A percentile compares a stretch with the other conserved stretches of the same genome.
Conservation (phyloP, 2,797 vertebrate species). For the Melopsittacus undulatus region DNA sequence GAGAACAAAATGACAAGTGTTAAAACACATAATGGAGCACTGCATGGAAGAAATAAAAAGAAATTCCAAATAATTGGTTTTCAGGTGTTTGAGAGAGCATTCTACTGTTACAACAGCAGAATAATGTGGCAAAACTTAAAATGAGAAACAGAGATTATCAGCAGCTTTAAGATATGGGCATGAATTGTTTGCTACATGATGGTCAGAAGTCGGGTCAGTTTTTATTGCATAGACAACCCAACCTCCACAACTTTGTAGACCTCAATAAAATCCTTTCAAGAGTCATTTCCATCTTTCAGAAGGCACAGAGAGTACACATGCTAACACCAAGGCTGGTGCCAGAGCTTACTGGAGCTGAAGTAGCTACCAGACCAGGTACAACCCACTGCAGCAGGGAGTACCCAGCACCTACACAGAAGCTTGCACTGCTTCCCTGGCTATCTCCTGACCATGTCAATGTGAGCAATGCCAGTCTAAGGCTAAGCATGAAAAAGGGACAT, state of each 20-base stretch:
- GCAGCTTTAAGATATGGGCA: neutral
- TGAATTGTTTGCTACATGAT: neutral
- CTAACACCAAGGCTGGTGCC: neutral
- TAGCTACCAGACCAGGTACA: neutral
- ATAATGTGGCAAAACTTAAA: neutral
- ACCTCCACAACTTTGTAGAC: neutral
- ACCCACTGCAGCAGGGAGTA: neutral
- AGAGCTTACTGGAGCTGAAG: accelerated
- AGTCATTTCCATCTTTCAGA: neutral
- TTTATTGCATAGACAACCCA: neutral
- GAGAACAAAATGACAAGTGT: neutral
- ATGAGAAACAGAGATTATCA: neutral
- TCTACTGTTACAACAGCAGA: neutral
- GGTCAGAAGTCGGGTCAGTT: neutral
- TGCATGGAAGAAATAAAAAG: neutral
- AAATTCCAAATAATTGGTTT: neutral
- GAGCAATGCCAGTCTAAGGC: accelerated
- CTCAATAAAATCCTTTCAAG: neutral
- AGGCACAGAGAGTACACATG: accelerated
- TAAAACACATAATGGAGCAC: neutral
- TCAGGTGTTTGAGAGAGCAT: neutral
- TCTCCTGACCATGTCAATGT: accelerated
- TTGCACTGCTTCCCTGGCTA: neutral
- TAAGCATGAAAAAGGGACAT: neutral
- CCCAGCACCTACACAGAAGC: no score